Conservation (phyloP, 2,888 invertebrate genomes). For the Celastrina argiolus region DNA sequence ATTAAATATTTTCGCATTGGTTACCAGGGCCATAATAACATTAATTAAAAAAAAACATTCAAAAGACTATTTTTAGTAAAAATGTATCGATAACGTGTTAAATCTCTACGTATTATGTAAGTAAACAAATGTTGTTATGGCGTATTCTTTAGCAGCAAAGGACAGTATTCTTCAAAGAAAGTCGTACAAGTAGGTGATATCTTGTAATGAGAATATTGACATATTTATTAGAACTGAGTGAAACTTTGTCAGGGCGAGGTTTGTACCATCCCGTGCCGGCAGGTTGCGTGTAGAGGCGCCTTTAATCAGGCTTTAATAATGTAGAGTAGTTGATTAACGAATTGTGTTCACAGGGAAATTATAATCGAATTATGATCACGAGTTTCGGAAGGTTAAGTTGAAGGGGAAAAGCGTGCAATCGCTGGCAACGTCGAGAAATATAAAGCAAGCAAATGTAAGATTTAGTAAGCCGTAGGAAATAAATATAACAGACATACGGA, state of each 20-base stretch:
- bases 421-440: no score
- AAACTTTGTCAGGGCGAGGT: conserved; percentile 9
- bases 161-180: background rate
- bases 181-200: background rate
- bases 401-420: background rate
- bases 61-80: no score
- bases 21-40: no score
- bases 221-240: background rate
- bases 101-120: no score
- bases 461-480: no score
- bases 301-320: background rate
- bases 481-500: no score
- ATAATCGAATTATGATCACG: background rate
- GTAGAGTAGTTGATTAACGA: conserved; percentile 6
- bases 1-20: no score
- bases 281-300: conserved; percentile 3
- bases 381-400: background rate
- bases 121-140: no score
- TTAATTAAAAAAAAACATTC: no score
- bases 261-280: conserved; percentile 9
- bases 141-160: no score
- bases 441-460: no score
- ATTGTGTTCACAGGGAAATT: background rate
- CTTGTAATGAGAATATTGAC: background rate
- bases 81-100: no score